Base-by-base conservation (phyloP, 2,113 vertebrate species). In the Burhinus bistriatus region DNA sequence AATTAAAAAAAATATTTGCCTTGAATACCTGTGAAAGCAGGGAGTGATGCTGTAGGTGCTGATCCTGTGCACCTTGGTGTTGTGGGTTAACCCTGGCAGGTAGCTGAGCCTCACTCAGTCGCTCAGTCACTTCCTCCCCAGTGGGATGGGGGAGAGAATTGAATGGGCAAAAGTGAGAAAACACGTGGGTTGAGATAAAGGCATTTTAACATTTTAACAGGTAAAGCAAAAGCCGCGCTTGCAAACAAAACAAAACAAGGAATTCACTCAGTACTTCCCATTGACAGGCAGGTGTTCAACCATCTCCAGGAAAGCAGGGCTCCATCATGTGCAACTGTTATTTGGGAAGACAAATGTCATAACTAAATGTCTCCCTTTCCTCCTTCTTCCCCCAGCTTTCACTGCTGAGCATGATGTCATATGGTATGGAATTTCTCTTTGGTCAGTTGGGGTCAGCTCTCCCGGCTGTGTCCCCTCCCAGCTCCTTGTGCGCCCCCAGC, bases 291-390 rank as follows among this genome's bases (percentile, higher is more conserved):
- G 29, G 17, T 5, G 19, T 20, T 58, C 42, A 26, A 9, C 20
- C 30, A 42, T 21, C 42, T 14, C n/a, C 49, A 65, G 25, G 42
- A 49, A 49, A 65, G 30, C 57, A 36, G 23, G 45, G 16, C 5
- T 86, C 14, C 26, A 19, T 32, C 25, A 21, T 40, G 40, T 40
- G 40, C 40, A 40, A 40, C 40, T 40, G 27, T 18, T 2, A 45
- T 6, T 12, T 14, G 18, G 25, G 29, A 88, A 71, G 25, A 71
- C 7, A 68, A 52, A 72, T 1, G 1, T 12, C 21, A 11, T 19
- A 3, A 15, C 16, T 15, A 6, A 22, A 52, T 11, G 3, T 23
- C 0, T 1, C 5, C 2, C 4, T 1, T 25, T 58, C 15, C 9
- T n/a, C 4, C 16, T 58, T 34, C 34, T 27, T 54, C 5, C 15